Evolutionary conservation across 2,888 invertebrate species (phyloP).

Genomic region (Cephus pulcher): DNA sequence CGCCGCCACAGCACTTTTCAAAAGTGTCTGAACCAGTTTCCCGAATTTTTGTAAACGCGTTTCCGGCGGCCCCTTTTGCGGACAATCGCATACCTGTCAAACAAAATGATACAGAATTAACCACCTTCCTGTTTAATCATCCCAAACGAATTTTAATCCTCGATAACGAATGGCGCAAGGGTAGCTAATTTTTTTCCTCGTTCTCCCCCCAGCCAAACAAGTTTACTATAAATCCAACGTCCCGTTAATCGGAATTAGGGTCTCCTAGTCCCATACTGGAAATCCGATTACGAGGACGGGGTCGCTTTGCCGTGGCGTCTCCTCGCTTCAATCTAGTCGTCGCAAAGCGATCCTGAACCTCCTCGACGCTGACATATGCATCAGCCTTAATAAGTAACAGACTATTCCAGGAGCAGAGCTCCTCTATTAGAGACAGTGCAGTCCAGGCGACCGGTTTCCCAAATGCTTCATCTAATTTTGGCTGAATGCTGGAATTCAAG

Average conservation of each 20-base stretch:
- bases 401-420: not conserved
- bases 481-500: not conserved
- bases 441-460: too few species aligned
- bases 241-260: not conserved
- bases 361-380: not conserved
- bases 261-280: not conserved
- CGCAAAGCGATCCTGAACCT: not conserved
- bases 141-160: too few species aligned
- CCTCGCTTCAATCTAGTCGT: not conserved
- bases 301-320: not conserved
- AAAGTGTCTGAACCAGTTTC: slow-evolving; percentile 43
- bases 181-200: not conserved
- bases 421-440: not conserved
- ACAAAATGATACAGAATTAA: slow-evolving; percentile 38
- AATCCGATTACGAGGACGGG: not conserved
- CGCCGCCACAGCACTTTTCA: slow-evolving; percentile 60
- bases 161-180: not conserved
- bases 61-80: slow-evolving; percentile 31
- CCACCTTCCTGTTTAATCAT: not conserved
- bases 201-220: not conserved
- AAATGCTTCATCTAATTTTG: not conserved
- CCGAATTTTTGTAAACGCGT: slow-evolving; percentile 21
- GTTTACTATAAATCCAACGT: not conserved
- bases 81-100: slow-evolving; percentile 59
- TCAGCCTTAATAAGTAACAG: not conserved